phyloP scores from a whole-genome alignment of 2,888 invertebrate genomes.

The Diarsia brunnea region DNA sequence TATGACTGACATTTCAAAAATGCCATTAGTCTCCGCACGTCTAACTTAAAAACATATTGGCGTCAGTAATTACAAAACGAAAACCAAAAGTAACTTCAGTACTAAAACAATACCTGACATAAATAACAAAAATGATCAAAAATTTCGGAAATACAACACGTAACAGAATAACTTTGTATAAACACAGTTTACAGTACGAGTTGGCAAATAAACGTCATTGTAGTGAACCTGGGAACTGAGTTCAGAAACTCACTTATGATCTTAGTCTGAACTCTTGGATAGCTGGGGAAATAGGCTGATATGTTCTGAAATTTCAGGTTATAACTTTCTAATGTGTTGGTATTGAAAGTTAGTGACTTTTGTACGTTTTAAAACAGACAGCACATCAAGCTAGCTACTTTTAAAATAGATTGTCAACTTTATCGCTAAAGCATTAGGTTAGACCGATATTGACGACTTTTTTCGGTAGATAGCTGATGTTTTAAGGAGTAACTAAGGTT shows the following conservation, averaged over 20 bases:
- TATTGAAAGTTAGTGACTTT: not conserved
- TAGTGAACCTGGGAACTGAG: slow-evolving; percentile 34
- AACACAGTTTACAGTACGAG: slow-evolving; percentile 32
- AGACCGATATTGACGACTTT: too few species aligned
- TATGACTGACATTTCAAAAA: too few species aligned
- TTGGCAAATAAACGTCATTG: slow-evolving; percentile 54
- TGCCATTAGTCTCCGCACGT: too few species aligned
- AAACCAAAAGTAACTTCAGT: slow-evolving; percentile 17
- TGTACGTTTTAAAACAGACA: too few species aligned
- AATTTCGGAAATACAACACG: slow-evolving; percentile 35
- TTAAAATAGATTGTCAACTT: too few species aligned
- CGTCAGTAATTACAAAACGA: not conserved
- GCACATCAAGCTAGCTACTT: too few species aligned
- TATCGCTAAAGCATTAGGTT: too few species aligned
- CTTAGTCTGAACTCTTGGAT: slow-evolving; percentile 11
- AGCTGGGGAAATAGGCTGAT: slow-evolving; percentile 3
- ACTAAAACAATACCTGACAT: slow-evolving; percentile 29
- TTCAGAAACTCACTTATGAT: slow-evolving; percentile 49
- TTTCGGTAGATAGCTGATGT: too few species aligned
- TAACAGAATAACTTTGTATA: slow-evolving; percentile 45
- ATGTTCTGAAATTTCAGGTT: not conserved
- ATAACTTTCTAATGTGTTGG: not conserved
- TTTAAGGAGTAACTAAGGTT: too few species aligned
- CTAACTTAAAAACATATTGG: not conserved
- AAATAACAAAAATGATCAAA: slow-evolving; percentile 33